A percentile compares a stretch with the other conserved stretches of the same genome.
phyloP scores from a whole-genome alignment of 2,797 vertebrate genomes.

The Crocidura indochinensis region DNA sequence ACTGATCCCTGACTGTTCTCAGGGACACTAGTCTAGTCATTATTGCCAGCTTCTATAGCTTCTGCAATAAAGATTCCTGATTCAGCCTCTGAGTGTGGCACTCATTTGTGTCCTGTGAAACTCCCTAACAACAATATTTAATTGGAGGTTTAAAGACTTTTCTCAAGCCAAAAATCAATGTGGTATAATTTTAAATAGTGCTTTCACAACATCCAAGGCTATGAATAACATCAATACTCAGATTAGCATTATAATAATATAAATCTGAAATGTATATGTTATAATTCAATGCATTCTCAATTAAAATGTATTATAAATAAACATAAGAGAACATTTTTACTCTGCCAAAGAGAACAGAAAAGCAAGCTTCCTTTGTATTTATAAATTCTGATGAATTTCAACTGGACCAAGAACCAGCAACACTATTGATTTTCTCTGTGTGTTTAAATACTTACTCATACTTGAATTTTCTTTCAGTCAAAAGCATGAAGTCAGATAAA shows the following conservation, averaged over 20 bases:
- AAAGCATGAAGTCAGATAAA: constrained; percentile 22
- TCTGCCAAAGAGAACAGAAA: constrained; percentile 36
- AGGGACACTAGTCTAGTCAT: no score
- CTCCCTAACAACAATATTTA: not conserved
- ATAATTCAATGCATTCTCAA: not conserved
- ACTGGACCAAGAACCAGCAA: not conserved
- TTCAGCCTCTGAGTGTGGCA: no score
- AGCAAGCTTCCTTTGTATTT: not conserved
- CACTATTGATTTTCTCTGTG: not conserved
- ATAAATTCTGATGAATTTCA: constrained; percentile 46
- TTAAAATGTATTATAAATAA: not conserved
- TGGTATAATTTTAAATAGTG: not conserved
- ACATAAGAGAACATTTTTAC: not conserved
- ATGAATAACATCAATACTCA: constrained; percentile 34
- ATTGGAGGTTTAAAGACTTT: constrained; percentile 11
- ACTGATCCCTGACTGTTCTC: no score
- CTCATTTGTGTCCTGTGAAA: no score
- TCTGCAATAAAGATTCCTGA: no score
- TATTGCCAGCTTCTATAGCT: no score
- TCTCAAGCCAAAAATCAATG: constrained; percentile 34
- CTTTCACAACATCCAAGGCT: not conserved
- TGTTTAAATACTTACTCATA: constrained; percentile 24
- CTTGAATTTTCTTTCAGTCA: not conserved
- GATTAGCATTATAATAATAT: not conserved
- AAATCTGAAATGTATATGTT: not conserved